Evolutionary conservation across 2,113 vertebrate species (phyloP).

Genomic region (Odobenus rosmarus): DNA sequence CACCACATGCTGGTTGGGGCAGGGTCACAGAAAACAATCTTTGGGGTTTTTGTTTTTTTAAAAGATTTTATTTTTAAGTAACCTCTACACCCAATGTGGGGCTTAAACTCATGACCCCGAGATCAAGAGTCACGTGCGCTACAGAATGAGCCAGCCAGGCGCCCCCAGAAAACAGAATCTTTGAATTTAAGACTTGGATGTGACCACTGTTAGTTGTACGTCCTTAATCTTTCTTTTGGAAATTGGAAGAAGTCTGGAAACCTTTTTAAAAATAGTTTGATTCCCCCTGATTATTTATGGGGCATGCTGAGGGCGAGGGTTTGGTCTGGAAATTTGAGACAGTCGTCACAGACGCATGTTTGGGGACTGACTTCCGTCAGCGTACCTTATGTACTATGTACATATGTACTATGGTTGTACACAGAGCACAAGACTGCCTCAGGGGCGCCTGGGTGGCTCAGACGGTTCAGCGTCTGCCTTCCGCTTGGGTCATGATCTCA

Average conservation of each 20-base stretch:
- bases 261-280: background rate
- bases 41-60: background rate
- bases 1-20: background rate
- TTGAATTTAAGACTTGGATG: background rate
- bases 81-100: background rate
- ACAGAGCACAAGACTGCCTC: background rate
- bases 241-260: background rate
- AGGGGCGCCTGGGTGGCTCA: background rate
- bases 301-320: background rate
- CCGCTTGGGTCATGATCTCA: background rate
- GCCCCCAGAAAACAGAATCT: background rate
- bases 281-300: background rate
- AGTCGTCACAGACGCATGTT: background rate
- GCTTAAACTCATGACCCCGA: background rate
- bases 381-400: background rate
- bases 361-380: background rate
- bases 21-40: background rate
- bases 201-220: background rate
- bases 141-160: background rate
- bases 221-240: background rate
- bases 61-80: background rate
- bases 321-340: background rate
- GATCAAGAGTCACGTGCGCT: background rate
- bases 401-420: background rate
- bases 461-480: background rate